Conservation (phyloP, 1,140 invertebrate genomes). For the Panulirus ornatus region DNA sequence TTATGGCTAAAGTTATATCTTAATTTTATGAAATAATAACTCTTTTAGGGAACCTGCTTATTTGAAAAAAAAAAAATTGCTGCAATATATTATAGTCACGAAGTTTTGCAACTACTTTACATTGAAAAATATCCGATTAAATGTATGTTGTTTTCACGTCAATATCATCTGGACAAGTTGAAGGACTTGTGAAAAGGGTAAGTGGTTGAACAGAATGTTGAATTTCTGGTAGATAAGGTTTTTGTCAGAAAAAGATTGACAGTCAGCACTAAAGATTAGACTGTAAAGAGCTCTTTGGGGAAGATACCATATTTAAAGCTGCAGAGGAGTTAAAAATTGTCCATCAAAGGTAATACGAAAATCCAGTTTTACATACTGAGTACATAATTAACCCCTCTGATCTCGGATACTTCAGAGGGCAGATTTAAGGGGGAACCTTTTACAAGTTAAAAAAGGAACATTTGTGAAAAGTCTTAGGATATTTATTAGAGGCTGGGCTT, state of each 20-base stretch:
- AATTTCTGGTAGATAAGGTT: no score
- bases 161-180: no score
- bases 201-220: no score
- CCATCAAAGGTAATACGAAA: no score
- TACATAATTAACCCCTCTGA: no score
- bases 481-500: slow-evolving; percentile 15
- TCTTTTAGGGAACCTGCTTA: slow-evolving; percentile 5
- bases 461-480: background rate
- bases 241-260: no score
- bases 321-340: no score
- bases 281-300: no score
- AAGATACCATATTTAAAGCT: no score
- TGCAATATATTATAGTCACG: background rate
- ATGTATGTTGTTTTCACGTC: slow-evolving; percentile 12
- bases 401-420: slow-evolving; percentile 16
- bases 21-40: background rate
- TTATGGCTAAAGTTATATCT: background rate
- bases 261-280: no score
- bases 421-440: slow-evolving; percentile 38
- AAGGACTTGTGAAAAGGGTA: no score
- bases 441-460: background rate
- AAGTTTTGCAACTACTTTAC: slow-evolving; percentile 27
- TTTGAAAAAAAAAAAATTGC: slow-evolving; percentile 9
- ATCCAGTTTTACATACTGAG: no score
- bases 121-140: slow-evolving; percentile 20